Evolutionary conservation across 1,140 invertebrate species (phyloP).

Genomic region (Hypothenemus hampei): DNA sequence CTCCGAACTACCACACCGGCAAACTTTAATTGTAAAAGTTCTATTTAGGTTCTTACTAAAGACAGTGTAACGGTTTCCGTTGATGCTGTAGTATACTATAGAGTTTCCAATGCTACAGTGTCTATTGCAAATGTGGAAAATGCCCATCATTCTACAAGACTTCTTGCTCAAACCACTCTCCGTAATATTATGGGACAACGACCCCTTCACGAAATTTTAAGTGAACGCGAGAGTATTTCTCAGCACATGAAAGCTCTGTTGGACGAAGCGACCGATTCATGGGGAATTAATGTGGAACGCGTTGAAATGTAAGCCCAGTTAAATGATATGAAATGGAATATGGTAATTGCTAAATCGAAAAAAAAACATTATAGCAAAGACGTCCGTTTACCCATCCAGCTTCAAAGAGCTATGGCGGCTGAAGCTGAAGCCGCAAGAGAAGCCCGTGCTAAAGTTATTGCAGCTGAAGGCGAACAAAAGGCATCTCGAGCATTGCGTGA

Average conservation of each 20-base stretch:
- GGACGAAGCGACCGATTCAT: constrained; percentile 90
- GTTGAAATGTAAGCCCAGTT: constrained; percentile 95
- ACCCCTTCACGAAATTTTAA: constrained; percentile 91
- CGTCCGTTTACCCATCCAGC: constrained; percentile 79
- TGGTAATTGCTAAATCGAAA: background rate
- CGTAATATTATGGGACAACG: constrained; percentile 93
- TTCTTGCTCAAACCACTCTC: constrained; percentile 87
- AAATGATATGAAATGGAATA: too few relatives aligned
- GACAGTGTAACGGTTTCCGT: constrained; percentile 93
- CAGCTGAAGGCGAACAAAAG: constrained; percentile 81
- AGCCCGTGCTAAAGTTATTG: constrained; percentile 71
- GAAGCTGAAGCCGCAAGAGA: constrained; percentile 82
- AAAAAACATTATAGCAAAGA: constrained; percentile 68
- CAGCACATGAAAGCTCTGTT: constrained; percentile 78
- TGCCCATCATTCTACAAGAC: constrained; percentile 85
- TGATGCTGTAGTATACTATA: constrained; percentile 91
- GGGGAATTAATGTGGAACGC: constrained; percentile 95
- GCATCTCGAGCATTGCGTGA: constrained; percentile 85
- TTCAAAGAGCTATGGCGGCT: constrained; percentile 88
- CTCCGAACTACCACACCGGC: too few relatives aligned
- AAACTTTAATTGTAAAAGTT: too few relatives aligned
- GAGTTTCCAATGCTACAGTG: constrained; percentile 91
- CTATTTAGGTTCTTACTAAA: constrained; percentile 77
- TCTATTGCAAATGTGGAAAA: constrained; percentile 97
- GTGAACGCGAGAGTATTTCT: constrained; percentile 89